These are phyloP conservation scores for Drosophila lacicola DNA, from an alignment of 2,888 invertebrate species.

Conservation along the genomic window DNA sequence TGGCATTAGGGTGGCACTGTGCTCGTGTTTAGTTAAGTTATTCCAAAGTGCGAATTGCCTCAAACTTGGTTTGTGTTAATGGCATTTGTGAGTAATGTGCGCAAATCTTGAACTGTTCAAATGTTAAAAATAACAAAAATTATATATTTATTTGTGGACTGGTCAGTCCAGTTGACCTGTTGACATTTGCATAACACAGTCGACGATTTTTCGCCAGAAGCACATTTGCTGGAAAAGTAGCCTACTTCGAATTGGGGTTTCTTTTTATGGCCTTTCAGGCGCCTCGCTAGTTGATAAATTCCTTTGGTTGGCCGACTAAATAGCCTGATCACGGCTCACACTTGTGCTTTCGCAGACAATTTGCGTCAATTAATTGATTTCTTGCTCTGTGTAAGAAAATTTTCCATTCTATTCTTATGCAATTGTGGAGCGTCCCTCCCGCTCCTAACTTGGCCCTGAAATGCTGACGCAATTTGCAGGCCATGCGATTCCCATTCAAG, in stretches of 20 bases:
- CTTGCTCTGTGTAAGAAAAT: constrained; percentile 40
- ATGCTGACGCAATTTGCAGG: constrained; percentile 11
- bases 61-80: constrained; percentile 59
- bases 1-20: constrained; percentile 4
- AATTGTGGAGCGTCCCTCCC: constrained; percentile 26
- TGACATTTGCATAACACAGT: constrained; percentile 71
- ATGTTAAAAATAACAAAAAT: constrained; percentile 65
- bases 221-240: constrained; percentile 38
- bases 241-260: constrained; percentile 15
- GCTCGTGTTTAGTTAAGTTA: constrained; percentile 42
- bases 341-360: constrained; percentile 74
- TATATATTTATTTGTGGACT: constrained; percentile 6
- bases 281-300: constrained; percentile 36
- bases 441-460: constrained; percentile 22
- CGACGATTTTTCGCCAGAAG: constrained; percentile 27
- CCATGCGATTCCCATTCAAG: constrained; percentile 2
- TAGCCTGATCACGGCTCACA: constrained; percentile 25
- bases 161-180: constrained; percentile 55
- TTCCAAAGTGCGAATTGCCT: constrained; percentile 35
- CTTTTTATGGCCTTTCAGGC: constrained; percentile 42
- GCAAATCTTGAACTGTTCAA: constrained; percentile 54
- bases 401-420: constrained; percentile 39
- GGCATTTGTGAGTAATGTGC: constrained; percentile 71
- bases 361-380: constrained; percentile 75
- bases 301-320: constrained; percentile 5